A percentile compares a stretch with the other conserved stretches of the same genome.
phyloP scores from a whole-genome alignment of 2,113 vertebrate genomes.

The Catharus bicknelli region DNA sequence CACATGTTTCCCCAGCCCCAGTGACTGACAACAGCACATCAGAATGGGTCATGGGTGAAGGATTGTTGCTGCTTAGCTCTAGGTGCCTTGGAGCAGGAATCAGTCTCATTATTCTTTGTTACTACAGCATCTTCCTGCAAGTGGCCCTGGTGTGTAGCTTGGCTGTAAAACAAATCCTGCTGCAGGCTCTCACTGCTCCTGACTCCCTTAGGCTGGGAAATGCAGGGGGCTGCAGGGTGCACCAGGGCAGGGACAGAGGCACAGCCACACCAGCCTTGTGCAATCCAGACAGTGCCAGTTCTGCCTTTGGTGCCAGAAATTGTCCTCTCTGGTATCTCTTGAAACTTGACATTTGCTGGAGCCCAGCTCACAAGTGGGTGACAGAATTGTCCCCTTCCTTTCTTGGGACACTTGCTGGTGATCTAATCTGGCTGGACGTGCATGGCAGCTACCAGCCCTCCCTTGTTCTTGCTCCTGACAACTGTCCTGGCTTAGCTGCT shows the following conservation, averaged over 20 bases:
- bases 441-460: neutral
- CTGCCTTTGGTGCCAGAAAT: neutral
- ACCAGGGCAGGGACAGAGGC: neutral
- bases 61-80: neutral
- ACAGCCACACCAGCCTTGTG: neutral
- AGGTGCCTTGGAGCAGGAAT: neutral
- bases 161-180: neutral
- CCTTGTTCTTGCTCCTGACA: neutral
- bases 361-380: rapidly evolving
- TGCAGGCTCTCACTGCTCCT: neutral
- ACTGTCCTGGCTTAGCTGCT: neutral
- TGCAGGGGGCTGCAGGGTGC: neutral
- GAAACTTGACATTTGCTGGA: neutral
- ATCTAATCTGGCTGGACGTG: neutral
- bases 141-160: neutral
- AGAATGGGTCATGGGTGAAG: neutral
- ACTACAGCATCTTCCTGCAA: neutral
- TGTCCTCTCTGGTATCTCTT: neutral
- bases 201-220: rapidly evolving
- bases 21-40: neutral
- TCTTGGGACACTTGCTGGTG: neutral
- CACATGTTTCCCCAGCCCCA: rapidly evolving
- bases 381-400: neutral
- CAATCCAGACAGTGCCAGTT: rapidly evolving
- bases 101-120: neutral